Base-by-base conservation (phyloP, 2,113 vertebrate genomes). In the Tyrannus savana region DNA sequence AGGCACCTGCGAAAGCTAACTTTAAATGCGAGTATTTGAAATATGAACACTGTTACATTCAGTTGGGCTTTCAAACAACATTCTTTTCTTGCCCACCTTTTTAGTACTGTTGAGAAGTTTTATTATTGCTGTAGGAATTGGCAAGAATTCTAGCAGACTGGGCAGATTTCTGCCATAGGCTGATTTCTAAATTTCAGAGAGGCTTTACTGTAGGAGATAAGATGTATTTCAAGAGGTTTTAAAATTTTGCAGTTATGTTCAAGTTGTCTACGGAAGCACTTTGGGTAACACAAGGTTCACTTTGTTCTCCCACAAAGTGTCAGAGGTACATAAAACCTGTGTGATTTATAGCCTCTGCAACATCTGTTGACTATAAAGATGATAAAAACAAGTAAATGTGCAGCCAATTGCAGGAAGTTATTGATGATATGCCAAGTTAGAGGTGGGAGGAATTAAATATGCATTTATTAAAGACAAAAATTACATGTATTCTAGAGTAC, bases 381-480 rank as follows among this genome's bases (percentile, higher is more conserved):
- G 52, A 64, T 81, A 86, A 84, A 88, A 94, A 49, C 59, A 83
- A 87, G 87, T 92, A 94, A 89, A 88, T 90, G 68, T 81, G n/a
- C 56, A 78, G 73, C 56, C 89, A 94, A 62, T 84, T 96, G 56
- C 83, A 81, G 85, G 85, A 90, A 92, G 64, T 95, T 96, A 89
- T 84, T 95, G 92, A 92, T 78, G 76, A 62, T 89, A 63, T 78
- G 72, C 77, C 72, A 94, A 19, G 49, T 53, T 72, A 81, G 83
- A 77, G 64, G 88, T 95, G 49, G 85, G 87, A 96, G 76, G 92
- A 92, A 96, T 93, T 93, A 94, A 94, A 86, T 62, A 88, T 50
- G 37, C 60, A 64, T 93, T 88, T 96, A 92, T 72, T 92, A 87
- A 92, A 90, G 72, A 53, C 14, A 84, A 74, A 93, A 92, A 78